Evolutionary conservation across 2,888 invertebrate genomes (phyloP).

Genomic region (Leptinotarsa peninsularis): DNA sequence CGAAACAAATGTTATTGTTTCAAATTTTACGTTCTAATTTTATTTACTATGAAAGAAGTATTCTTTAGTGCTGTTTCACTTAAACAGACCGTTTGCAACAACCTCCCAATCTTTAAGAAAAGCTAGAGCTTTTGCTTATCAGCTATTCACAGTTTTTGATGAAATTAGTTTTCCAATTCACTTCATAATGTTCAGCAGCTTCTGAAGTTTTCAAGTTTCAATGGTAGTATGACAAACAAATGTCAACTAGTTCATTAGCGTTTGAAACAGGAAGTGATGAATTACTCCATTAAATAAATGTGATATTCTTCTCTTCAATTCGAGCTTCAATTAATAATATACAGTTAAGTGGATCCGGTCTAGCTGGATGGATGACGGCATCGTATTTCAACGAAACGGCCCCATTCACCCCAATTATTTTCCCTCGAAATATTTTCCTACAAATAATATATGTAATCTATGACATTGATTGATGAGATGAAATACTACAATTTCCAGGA

Average conservation of each 20-base stretch:
- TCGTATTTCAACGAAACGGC: conserved; percentile 8
- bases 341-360: conserved; percentile 13
- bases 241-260: conserved; percentile 14
- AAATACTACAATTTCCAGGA: neutral
- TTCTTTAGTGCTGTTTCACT: too few relatives aligned
- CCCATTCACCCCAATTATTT: conserved; percentile 14
- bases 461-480: conserved; percentile 1
- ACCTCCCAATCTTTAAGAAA: too few relatives aligned
- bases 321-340: conserved; percentile 14
- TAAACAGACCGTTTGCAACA: too few relatives aligned
- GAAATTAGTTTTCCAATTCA: too few relatives aligned
- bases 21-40: too few relatives aligned
- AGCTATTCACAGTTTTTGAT: too few relatives aligned
- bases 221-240: neutral
- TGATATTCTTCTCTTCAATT: conserved; percentile 15
- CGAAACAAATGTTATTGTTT: too few relatives aligned
- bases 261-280: conserved; percentile 24
- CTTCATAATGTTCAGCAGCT: too few relatives aligned
- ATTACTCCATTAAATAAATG: conserved; percentile 21
- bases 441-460: neutral
- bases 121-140: too few relatives aligned
- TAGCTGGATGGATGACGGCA: conserved; percentile 3
- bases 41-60: too few relatives aligned
- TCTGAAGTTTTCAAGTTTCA: too few relatives aligned
- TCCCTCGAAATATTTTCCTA: neutral